phyloP scores from a whole-genome alignment of 2,888 invertebrate genomes.

The Imbricaverruca yamaguchii region DNA sequence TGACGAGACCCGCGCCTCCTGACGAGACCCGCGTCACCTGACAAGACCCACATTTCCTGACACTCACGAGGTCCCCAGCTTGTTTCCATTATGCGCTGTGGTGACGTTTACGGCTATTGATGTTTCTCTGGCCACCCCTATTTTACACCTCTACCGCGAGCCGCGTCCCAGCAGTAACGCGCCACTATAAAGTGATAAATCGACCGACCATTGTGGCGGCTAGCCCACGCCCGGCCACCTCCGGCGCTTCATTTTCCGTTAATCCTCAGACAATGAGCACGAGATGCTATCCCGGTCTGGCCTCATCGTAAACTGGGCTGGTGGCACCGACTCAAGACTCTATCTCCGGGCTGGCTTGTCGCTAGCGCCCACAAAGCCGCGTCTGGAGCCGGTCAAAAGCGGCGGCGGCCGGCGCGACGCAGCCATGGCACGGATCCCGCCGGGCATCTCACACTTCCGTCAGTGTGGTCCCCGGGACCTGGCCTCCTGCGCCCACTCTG shows the following conservation, averaged over 20 bases:
- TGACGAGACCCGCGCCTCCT: too few species aligned
- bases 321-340: not conserved
- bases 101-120: conserved; percentile 17
- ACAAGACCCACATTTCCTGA: too few species aligned
- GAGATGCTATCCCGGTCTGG: not conserved
- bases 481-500: too few species aligned
- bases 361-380: not conserved
- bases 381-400: not conserved
- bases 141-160: conserved; percentile 12
- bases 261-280: not conserved
- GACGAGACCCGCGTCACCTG: too few species aligned
- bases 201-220: not conserved
- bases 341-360: not conserved
- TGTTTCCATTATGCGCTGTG: not conserved
- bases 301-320: not conserved
- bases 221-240: not conserved
- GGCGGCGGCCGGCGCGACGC: not conserved
- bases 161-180: not conserved
- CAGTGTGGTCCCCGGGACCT: not conserved
- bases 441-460: not conserved
- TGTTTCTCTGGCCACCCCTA: not conserved
- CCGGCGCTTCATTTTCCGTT: not conserved
- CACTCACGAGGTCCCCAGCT: too few species aligned
- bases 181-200: conserved; percentile 15
- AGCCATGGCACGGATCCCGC: not conserved